Base-by-base conservation (phyloP, 1,140 invertebrate species). In the Drosophila quadrilineata region DNA sequence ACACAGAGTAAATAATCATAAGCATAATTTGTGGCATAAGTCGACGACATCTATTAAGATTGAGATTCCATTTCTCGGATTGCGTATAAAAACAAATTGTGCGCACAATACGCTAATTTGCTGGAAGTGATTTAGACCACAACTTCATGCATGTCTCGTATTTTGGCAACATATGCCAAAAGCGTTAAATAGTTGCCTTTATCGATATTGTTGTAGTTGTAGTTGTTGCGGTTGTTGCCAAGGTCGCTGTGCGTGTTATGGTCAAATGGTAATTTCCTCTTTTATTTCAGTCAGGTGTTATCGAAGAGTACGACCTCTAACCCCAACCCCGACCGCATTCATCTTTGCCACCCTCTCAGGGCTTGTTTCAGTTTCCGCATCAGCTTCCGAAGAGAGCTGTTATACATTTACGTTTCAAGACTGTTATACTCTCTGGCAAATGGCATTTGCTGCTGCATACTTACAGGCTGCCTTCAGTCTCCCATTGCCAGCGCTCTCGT, bases 1-100 rank as follows among this genome's bases (percentile, higher is more conserved):
- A n/a, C n/a, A n/a, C 38, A 35, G 48, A 65, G 41, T 77, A 69
- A 72, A 85, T 77, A 73, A 84, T 82, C 77, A 77, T 84, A 84
- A 76, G 63, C 70, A 63, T 49, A 60, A 68, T 53, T 71, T 62
- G 26, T 26, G 31, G n/a, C n/a, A n/a, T n/a, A n/a, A n/a, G n/a
- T n/a, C n/a, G n/a, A n/a, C n/a, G n/a, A n/a, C n/a, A n/a, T n/a
- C n/a, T n/a, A n/a, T n/a, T n/a, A n/a, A n/a, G n/a, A n/a, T 28
- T 8, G 4, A 26, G 40, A 26, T 43, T 22, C 2, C 3, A 35
- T 28, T 26, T 10, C 16, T 21, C 5, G 33, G 33, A 12, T 22
- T n/a, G 12, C 5, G 56, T 45, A 77, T 77, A 77, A 73, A 77
- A 77, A 31, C 43, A 77, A 72, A 72, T 77, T 59, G 48, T 24